These are phyloP conservation scores for Drosophila triauraria DNA, from an alignment of 1,140 invertebrate genomes.

Conservation along the genomic window DNA sequence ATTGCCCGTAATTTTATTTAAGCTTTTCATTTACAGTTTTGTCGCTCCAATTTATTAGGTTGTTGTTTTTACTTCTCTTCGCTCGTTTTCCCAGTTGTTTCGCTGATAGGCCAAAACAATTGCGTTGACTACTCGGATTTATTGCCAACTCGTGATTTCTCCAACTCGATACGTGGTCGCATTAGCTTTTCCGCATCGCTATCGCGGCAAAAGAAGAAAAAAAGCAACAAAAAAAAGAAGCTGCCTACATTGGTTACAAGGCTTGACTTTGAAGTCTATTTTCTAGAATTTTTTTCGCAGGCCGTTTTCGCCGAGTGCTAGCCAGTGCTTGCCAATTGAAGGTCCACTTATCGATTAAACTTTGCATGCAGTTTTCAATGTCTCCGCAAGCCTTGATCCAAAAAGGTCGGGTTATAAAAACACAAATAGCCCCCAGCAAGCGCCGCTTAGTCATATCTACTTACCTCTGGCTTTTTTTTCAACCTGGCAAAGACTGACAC, in stretches of 20 bases:
- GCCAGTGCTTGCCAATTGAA: slow-evolving; percentile 56
- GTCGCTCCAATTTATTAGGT: slow-evolving; percentile 72
- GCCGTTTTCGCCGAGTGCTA: slow-evolving; percentile 26
- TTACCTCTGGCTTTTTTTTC: slow-evolving; percentile 4
- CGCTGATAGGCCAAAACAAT: slow-evolving; percentile 60
- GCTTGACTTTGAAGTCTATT: slow-evolving; percentile 30
- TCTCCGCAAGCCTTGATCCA: slow-evolving; percentile 74
- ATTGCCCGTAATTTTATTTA: slow-evolving; percentile 73
- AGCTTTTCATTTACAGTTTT: slow-evolving; percentile 79
- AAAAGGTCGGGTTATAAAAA: slow-evolving; percentile 56
- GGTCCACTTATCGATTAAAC: slow-evolving; percentile 79
- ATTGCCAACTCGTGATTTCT: slow-evolving; percentile 60
- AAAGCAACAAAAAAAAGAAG: slow-evolving; percentile 28
- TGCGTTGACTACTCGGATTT: slow-evolving; percentile 72
- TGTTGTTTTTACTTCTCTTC: slow-evolving; percentile 24
- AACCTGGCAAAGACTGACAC: slow-evolving; percentile 23
- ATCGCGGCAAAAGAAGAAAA: slow-evolving; percentile 6
- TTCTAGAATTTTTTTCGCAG: slow-evolving; percentile 22
- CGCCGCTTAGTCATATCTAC: slow-evolving; percentile 20
- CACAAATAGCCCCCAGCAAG: slow-evolving; percentile 42
- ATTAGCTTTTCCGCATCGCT: slow-evolving; percentile 65
- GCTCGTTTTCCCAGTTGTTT: slow-evolving; percentile 27
- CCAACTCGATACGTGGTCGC: slow-evolving; percentile 58
- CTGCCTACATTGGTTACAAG: slow-evolving; percentile 45
- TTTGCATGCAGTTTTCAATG: slow-evolving; percentile 80